Evolutionary conservation across 2,797 vertebrate species (phyloP).

Genomic region (Bufotes viridis): DNA sequence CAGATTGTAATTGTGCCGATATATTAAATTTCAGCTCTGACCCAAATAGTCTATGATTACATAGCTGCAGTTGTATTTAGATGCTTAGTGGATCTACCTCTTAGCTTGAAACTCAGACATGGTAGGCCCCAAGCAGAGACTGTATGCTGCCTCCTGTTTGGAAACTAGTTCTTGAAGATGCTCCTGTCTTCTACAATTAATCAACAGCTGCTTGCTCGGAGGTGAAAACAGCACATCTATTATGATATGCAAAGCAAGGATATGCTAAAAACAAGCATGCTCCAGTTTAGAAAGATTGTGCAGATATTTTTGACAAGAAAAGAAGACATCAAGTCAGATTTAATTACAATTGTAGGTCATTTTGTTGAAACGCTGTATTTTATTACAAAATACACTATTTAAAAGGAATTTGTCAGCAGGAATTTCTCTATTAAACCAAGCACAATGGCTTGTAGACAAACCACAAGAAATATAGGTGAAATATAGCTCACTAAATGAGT

Average conservation of each 20-base stretch:
- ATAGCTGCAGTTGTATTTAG: neutral
- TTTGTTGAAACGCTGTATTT: neutral
- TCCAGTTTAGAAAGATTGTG: conserved; percentile 7
- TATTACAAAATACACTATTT: neutral
- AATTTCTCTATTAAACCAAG: no score
- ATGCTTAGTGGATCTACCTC: neutral
- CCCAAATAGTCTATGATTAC: neutral
- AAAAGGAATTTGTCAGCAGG: neutral
- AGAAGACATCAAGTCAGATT: conserved; percentile 36
- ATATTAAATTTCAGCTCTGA: conserved; percentile 6
- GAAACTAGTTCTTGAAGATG: conserved; percentile 34
- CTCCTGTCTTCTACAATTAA: conserved; percentile 39
- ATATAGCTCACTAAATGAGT: no score
- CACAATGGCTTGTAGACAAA: no score
- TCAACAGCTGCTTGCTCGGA: conserved; percentile 41
- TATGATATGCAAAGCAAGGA: conserved; percentile 10
- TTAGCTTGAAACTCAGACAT: neutral
- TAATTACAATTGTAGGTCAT: conserved; percentile 24
- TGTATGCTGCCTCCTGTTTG: conserved; percentile 5
- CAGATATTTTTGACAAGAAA: conserved; percentile 26
- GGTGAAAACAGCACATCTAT: conserved; percentile 38
- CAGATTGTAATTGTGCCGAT: neutral
- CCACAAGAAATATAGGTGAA: no score
- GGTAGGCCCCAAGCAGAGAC: neutral
- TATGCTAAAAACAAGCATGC: conserved; percentile 39